These are phyloP conservation scores for Rhinopomastus cyanomelas DNA, from an alignment of 2,113 vertebrate species.

Conservation along the genomic window DNA sequence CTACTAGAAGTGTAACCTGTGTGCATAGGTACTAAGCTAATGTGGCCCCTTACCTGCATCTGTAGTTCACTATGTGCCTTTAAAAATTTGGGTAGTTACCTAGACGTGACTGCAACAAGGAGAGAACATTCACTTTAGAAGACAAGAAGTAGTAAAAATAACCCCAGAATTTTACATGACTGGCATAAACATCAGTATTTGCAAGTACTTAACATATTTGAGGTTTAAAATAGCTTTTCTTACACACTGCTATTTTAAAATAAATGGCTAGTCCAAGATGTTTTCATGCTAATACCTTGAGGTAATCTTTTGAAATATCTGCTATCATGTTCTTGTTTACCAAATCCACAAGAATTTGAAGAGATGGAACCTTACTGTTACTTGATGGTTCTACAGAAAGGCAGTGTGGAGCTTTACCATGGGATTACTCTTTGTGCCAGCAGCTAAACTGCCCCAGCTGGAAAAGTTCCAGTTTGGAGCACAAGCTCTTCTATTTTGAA, in stretches of 20 bases:
- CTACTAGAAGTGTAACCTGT: neutral
- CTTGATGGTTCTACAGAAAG: neutral
- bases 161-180: neutral
- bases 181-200: neutral
- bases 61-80: neutral
- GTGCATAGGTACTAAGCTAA: neutral
- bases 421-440: neutral
- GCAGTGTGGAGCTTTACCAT: neutral
- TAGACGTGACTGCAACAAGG: neutral
- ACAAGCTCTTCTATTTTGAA: neutral
- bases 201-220: neutral
- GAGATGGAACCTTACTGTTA: neutral
- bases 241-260: neutral
- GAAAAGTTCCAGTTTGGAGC: neutral
- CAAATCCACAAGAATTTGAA: neutral
- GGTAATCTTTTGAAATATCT: neutral
- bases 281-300: neutral
- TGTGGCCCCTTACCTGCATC: neutral
- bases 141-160: neutral
- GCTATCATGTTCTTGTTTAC: neutral
- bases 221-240: neutral
- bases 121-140: neutral
- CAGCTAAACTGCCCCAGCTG: neutral
- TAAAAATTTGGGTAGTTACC: neutral
- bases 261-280: neutral